phyloP scores from a whole-genome alignment of 2,113 vertebrate genomes.

The Brevimyrus niger region DNA sequence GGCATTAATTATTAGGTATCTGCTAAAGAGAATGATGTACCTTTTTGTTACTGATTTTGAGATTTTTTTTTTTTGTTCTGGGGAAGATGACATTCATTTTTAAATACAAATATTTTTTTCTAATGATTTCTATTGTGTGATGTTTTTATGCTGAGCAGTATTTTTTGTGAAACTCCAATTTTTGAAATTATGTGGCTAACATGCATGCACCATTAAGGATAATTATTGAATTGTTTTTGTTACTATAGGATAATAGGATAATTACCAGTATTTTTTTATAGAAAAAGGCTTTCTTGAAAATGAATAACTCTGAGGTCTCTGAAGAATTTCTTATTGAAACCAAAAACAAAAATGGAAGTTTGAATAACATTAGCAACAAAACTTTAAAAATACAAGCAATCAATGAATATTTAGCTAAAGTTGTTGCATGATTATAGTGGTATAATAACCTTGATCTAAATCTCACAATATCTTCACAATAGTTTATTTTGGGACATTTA shows the following conservation, averaged over 20 bases:
- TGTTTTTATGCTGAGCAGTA: slow-evolving; percentile 20
- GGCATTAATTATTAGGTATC: slow-evolving; percentile 29
- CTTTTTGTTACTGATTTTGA: slow-evolving; percentile 25
- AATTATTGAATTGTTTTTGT: slow-evolving; percentile 12
- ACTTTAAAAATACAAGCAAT: background rate
- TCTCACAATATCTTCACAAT: background rate
- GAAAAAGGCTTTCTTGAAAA: background rate
- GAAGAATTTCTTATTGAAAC: background rate
- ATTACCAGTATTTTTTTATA: background rate
- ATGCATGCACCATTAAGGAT: background rate
- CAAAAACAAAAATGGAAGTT: background rate
- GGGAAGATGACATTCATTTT: slow-evolving; percentile 15
- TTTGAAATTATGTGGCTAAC: background rate
- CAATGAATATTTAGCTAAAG: background rate
- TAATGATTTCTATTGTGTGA: slow-evolving; percentile 26
- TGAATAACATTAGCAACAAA: background rate
- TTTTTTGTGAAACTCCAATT: slow-evolving; percentile 14
- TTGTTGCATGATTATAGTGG: background rate
- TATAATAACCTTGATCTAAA: background rate
- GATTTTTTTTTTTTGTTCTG: background rate
- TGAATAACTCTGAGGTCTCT: background rate
- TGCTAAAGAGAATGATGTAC: slow-evolving; percentile 32
- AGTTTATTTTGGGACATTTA: background rate
- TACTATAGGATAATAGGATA: slow-evolving; percentile 1
- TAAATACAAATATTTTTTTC: slow-evolving; percentile 31